A percentile compares a stretch with the other conserved stretches of the same genome.
These are phyloP conservation scores for Alces alces DNA, from an alignment of 2,113 vertebrate species.

Conservation along the genomic window DNA sequence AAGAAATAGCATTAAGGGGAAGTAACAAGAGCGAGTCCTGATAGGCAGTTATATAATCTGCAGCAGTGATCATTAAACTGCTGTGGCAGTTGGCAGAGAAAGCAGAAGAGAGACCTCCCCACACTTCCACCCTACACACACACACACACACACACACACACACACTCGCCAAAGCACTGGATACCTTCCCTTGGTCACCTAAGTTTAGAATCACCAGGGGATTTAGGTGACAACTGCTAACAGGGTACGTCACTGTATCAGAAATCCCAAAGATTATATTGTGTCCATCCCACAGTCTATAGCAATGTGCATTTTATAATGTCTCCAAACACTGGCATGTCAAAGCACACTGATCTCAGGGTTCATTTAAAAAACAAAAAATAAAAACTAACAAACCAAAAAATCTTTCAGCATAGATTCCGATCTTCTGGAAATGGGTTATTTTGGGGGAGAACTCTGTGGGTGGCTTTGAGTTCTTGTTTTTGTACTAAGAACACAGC, in stretches of 20 bases:
- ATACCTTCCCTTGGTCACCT: not conserved
- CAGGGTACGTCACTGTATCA: not conserved
- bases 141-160: fast-evolving
- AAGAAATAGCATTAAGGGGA: not conserved
- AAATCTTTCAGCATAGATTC: not conserved
- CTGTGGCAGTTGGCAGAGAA: not conserved
- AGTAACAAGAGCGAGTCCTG: fast-evolving
- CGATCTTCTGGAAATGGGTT: not conserved
- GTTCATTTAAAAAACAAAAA: not conserved
- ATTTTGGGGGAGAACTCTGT: not conserved
- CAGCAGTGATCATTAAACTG: not conserved
- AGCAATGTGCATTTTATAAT: not conserved
- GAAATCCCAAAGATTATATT: not conserved
- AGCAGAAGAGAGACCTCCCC: not conserved
- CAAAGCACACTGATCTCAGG: not conserved
- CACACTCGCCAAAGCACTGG: not conserved
- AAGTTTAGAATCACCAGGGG: not conserved
- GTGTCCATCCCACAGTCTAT: not conserved
- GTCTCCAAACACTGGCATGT: not conserved
- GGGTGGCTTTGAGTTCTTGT: constrained; percentile 32
- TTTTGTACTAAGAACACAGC: constrained; percentile 26
- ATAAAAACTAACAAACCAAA: not conserved
- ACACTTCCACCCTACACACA: fast-evolving
- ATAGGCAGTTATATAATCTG: not conserved
- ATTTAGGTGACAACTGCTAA: not conserved